These are phyloP conservation scores for Drosophila subpulchrella DNA, from an alignment of 1,140 invertebrate genomes.

Conservation along the genomic window DNA sequence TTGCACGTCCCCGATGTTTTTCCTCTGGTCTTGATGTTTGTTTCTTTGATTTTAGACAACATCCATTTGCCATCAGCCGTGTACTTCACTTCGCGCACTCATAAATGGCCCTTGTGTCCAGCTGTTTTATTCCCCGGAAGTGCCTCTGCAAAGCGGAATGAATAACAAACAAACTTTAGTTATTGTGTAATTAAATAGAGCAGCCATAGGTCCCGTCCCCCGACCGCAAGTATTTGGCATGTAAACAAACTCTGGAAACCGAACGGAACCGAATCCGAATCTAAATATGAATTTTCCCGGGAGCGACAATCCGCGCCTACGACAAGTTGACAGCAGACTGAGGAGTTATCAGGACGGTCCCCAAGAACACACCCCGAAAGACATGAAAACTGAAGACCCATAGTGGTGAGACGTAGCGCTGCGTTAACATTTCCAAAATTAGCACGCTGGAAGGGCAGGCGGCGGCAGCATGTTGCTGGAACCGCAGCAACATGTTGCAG, in stretches of 20 bases:
- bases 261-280: neutral
- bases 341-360: constrained; percentile 41
- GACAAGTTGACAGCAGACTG: constrained; percentile 75
- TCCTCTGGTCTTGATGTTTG: constrained; percentile 22
- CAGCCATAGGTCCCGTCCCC: constrained; percentile 7
- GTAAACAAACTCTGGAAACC: constrained; percentile 14
- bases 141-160: constrained; percentile 65
- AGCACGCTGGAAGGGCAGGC: constrained; percentile 50
- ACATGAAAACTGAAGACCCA: neutral
- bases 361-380: constrained; percentile 57
- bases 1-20: constrained; percentile 12
- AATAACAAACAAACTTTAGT: constrained; percentile 58
- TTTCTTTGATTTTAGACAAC: constrained; percentile 22
- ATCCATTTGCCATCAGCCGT: constrained; percentile 37
- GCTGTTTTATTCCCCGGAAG: constrained; percentile 60
- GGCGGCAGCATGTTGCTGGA: constrained; percentile 50
- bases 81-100: constrained; percentile 14
- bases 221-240: constrained; percentile 18
- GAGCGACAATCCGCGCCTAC: constrained; percentile 44
- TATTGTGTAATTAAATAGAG: constrained; percentile 37
- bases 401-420: neutral
- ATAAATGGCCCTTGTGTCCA: constrained; percentile 45
- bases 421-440: constrained; percentile 62
- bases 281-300: neutral
- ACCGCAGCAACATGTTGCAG: constrained; percentile 21